Evolutionary conservation across 2,888 invertebrate species (phyloP).

Genomic region (Siphlonurus alternatus): DNA sequence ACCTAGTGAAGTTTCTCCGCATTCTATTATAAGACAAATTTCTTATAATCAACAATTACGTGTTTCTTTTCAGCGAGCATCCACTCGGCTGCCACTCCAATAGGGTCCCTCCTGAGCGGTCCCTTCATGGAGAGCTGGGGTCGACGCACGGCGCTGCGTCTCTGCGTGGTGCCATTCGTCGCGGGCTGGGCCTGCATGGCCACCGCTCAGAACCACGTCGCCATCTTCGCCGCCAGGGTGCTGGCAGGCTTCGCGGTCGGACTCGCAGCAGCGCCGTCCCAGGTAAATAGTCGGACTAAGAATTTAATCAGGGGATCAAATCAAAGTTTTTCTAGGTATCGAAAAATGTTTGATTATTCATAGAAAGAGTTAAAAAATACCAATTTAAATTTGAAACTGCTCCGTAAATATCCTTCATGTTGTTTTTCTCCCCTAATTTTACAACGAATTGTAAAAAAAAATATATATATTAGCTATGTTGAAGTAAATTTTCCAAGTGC

Average conservation of each 20-base stretch:
- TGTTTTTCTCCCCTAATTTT: no score
- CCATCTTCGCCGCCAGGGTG: constrained; percentile 45
- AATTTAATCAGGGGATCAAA: no score
- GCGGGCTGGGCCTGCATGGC: constrained; percentile 51
- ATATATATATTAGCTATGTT: no score
- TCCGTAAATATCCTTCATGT: background rate
- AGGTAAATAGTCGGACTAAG: constrained; percentile 41
- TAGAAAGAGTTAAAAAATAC: background rate
- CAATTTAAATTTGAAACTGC: background rate
- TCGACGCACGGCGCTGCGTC: constrained; percentile 10
- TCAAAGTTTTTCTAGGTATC: background rate
- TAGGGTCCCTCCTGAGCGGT: constrained; percentile 54
- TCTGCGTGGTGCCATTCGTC: constrained; percentile 25
- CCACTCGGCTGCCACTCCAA: constrained; percentile 58
- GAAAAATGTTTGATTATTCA: background rate
- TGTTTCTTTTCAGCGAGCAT: constrained; percentile 58
- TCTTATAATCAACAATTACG: no score
- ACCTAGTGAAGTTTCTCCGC: no score
- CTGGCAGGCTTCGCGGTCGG: constrained; percentile 58
- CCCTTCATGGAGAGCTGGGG: constrained; percentile 41
- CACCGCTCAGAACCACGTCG: constrained; percentile 30
- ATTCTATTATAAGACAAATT: no score
- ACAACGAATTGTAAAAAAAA: no score
- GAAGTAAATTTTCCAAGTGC: no score
- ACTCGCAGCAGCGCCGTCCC: constrained; percentile 52